Base-by-base conservation (phyloP, 2,113 vertebrate species). In the Scopus umbretta region DNA sequence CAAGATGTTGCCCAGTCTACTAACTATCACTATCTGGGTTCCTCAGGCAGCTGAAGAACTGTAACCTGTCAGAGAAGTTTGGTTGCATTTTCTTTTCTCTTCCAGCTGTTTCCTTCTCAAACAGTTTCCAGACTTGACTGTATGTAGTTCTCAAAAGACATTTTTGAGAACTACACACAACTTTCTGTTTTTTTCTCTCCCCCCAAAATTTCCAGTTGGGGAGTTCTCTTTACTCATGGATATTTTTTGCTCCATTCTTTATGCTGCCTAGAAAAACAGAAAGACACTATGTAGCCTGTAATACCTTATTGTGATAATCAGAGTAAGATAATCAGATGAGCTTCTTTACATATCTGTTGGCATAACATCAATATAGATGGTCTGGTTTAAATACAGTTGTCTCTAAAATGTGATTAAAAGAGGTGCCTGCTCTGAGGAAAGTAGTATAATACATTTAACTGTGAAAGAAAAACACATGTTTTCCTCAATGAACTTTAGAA, bases 331-430 rank as follows among this genome's bases (percentile, higher is more conserved):
- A 94, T 58, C 52, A 71, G 32, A 86, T 67, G 63, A 88, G n/a
- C 23, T 71, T 43, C 80, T 95, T 94, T 55, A 59, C 38, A 9
- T 92, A 84, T 86, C 68, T 92, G 47, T 50, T 92, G 63, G 79
- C 59, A 52, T 66, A 90, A 86, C 9, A 88, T 76, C 68, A 95
- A 13, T 42, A 71, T 55, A 34, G 55, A 88, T 71, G 52, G 14
- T 71, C 88, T 93, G 80, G 42, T 88, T 92, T 62, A 88, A 88
- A 95, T 59, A 92, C 23, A 63, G n/a, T 13, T 86, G n/a, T 63
- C 70, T 84, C 50, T 63, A 78, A 95, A 95, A 94, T 63, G 32
- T 47, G 38, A 93, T 96, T 95, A 92, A 96, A 88, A 58, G 17
- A 87, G 67, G n/a, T 58, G 43, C 6, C 88, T 94, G 86, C 72